A percentile compares a stretch with the other conserved stretches of the same genome.
Conservation (phyloP, 1,140 invertebrate species). For the Macrosteles quadrilineatus region DNA sequence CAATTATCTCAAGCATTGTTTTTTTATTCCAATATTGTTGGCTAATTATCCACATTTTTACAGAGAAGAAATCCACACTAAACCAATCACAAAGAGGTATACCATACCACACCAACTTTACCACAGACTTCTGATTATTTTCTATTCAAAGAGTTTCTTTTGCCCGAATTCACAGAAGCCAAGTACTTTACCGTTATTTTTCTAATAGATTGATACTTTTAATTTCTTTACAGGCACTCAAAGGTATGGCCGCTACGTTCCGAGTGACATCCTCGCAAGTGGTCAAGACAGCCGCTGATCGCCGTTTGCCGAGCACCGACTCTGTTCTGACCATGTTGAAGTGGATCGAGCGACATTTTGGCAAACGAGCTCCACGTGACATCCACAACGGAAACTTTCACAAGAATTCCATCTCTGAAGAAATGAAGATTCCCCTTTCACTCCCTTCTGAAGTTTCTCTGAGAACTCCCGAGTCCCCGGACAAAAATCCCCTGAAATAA, state of each 20-base stretch:
- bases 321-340: conserved; percentile 86
- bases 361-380: conserved; percentile 18
- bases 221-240: too few species aligned
- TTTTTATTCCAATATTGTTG: too few species aligned
- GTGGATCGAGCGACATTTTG: conserved; percentile 78
- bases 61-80: too few species aligned
- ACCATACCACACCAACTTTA: too few species aligned
- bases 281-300: conserved; percentile 82
- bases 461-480: not conserved
- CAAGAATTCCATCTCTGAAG: not conserved
- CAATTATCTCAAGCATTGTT: too few species aligned
- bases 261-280: conserved; percentile 81
- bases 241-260: conserved; percentile 90
- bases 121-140: too few species aligned
- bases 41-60: too few species aligned
- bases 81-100: too few species aligned
- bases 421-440: conserved; percentile 13
- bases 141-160: too few species aligned
- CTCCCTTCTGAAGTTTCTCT: not conserved
- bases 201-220: too few species aligned
- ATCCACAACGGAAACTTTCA: not conserved
- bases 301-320: conserved; percentile 81
- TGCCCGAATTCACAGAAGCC: too few species aligned
- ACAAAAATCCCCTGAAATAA: conserved; percentile 6
- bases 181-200: too few species aligned